Conservation (phyloP, 1,140 invertebrate genomes). For the Ceratina japonica region DNA sequence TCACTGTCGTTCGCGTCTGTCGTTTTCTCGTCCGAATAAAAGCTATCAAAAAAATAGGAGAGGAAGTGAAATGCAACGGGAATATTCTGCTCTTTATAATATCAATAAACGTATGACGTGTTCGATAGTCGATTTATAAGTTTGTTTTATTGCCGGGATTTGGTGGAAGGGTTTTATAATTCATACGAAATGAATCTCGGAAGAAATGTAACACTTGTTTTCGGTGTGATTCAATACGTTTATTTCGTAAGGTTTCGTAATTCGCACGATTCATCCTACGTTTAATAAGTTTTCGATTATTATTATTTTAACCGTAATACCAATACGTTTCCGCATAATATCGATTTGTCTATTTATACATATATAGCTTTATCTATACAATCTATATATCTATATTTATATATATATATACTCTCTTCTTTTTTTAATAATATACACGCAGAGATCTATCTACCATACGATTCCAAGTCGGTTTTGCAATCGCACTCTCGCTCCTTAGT, state of each 20-base stretch:
- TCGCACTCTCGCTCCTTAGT: background rate
- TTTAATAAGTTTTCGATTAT: conserved; percentile 52
- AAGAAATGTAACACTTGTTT: conserved; percentile 1
- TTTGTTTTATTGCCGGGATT: background rate
- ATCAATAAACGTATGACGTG: conserved; percentile 42
- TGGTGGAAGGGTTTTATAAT: background rate
- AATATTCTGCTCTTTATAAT: conserved; percentile 41
- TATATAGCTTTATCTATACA: conserved; percentile 58
- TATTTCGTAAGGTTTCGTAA: conserved; percentile 70
- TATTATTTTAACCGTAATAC: conserved; percentile 53
- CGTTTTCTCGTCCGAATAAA: no score
- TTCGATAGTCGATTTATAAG: conserved; percentile 47
- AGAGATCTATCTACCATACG: conserved; percentile 68
- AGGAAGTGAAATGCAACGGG: conserved; percentile 41
- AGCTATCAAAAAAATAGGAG: background rate
- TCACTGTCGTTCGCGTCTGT: conserved; percentile 28
- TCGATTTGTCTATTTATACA: conserved; percentile 60
- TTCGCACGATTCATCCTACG: conserved; percentile 65
- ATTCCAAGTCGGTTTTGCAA: conserved; percentile 31
- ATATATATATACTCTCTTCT: conserved; percentile 57
- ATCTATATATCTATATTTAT: conserved; percentile 68
- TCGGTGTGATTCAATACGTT: conserved; percentile 60
- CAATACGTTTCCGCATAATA: conserved; percentile 55
- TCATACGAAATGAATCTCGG: background rate
- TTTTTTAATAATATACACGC: conserved; percentile 71